Evolutionary conservation across 2,888 invertebrate species (phyloP), one percentile per base, ranked within the genome.

Genomic region (Mythimna ferrago): DNA sequence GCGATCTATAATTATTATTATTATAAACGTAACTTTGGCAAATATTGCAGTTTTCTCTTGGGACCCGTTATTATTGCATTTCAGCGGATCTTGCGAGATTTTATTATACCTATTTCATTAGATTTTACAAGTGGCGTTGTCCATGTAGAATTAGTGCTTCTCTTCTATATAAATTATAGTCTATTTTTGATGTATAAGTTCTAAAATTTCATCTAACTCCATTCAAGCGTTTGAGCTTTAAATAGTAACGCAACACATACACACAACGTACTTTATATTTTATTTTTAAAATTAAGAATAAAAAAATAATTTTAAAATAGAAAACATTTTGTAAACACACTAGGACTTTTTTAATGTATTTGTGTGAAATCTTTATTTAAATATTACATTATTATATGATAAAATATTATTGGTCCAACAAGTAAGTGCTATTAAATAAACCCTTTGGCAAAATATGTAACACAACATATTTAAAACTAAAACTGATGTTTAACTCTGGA

Each of bases 381-480:
- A 53, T 7, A 2, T 53, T n/a, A n/a, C 2, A n/a, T 6, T 19
- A 2, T 51, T 14, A 48, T 11, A 48, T 38, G 9, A 53, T n/a
- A n/a, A 53, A 53, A 53, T 2, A 7, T n/a, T 53, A n/a, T 6
- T 1, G n/a, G n/a, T 53, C 51, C 0, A 51, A 53, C 5, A 7
- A 53, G 4, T 21, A 0, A n/a, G 10, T 21, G 9, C 5, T 32
- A 19, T 35, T 26, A 16, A 14, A 19, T 11, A 35, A 38, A 32
- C 9, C n/a, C 6, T 35, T 66, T 21, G 11, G 32, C 2, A 63
- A 53, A 68, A 26, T 26, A 67, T n/a, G 16, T 2, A 65, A 19
- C 19, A 26, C 26, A 2, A 32, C 19, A 77, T 61, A 78, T 62
- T 78, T 41, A 6, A 48, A 19, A 44, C 16, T 65, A 41, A 60